These are phyloP conservation scores for Euschistus heros DNA, from an alignment of 1,140 invertebrate species.

Conservation along the genomic window DNA sequence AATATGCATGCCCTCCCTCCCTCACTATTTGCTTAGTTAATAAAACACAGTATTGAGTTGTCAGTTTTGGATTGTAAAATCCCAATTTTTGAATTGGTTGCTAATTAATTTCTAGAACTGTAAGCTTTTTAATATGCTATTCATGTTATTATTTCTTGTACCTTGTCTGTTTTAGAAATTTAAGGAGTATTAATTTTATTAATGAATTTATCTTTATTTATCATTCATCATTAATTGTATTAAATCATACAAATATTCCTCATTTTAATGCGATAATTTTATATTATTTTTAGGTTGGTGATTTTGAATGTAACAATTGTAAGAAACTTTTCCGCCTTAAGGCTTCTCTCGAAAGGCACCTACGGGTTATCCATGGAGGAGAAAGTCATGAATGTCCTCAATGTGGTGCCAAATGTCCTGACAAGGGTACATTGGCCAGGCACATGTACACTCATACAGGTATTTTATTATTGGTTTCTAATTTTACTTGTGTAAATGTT, in stretches of 20 bases:
- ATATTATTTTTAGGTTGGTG: constrained; percentile 36
- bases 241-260: constrained; percentile 17
- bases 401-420: constrained; percentile 39
- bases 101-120: too few relatives aligned
- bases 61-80: too few relatives aligned
- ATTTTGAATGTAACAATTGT: constrained; percentile 42
- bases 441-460: constrained; percentile 41
- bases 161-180: too few relatives aligned
- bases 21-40: too few relatives aligned
- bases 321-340: constrained; percentile 43
- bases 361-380: constrained; percentile 38
- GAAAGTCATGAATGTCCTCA: constrained; percentile 39
- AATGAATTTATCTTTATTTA: not conserved
- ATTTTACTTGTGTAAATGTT: too few relatives aligned
- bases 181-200: not conserved
- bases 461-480: constrained; percentile 17
- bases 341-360: constrained; percentile 40
- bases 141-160: too few relatives aligned
- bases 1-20: too few relatives aligned
- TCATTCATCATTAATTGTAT: constrained; percentile 16
- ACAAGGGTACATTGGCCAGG: constrained; percentile 41
- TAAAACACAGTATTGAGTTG: too few relatives aligned
- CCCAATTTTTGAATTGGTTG: too few relatives aligned
- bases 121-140: too few relatives aligned
- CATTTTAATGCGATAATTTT: not conserved